phyloP scores from a whole-genome alignment of 92 coral and sea anemone species.

The Plumapathes pennacea region DNA sequence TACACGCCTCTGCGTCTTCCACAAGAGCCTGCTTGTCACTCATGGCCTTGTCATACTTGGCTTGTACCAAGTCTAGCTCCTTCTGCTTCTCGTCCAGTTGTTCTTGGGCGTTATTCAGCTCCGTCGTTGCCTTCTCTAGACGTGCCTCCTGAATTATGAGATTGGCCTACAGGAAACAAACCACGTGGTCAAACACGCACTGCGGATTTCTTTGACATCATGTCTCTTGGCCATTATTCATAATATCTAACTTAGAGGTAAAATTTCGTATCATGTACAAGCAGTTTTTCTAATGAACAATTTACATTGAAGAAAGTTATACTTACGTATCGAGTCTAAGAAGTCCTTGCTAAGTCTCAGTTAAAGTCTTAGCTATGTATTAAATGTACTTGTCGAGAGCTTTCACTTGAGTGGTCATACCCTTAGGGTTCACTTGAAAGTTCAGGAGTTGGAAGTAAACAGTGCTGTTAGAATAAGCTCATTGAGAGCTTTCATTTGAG shows the following conservation, averaged over 20 bases:
- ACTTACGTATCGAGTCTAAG: no score
- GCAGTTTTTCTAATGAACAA: no score
- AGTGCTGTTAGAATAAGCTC: no score
- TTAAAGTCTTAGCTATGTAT: no score
- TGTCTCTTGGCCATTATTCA: neutral
- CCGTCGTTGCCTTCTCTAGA: slow-evolving; percentile 79
- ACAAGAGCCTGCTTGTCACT: slow-evolving; percentile 91
- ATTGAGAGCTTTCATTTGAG: no score
- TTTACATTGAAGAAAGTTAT: no score
- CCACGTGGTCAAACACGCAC: neutral
- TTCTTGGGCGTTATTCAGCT: slow-evolving; percentile 87
- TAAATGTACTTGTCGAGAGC: no score
- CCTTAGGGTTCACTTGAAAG: no score
- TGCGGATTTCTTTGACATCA: neutral
- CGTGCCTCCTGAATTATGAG: slow-evolving; percentile 95
- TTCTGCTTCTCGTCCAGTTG: slow-evolving; percentile 94
- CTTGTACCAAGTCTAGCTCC: slow-evolving; percentile 92
- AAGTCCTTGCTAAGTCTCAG: no score
- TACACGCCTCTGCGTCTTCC: slow-evolving; percentile 98
- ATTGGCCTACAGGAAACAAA: slow-evolving; percentile 72
- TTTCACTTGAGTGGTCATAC: no score
- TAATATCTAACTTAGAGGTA: neutral
- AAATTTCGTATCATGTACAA: no score
- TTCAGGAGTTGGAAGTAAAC: no score
- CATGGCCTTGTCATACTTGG: slow-evolving; percentile 97